Evolutionary conservation across 2,888 invertebrate species (phyloP).

Genomic region (Microctonus brassicae): DNA sequence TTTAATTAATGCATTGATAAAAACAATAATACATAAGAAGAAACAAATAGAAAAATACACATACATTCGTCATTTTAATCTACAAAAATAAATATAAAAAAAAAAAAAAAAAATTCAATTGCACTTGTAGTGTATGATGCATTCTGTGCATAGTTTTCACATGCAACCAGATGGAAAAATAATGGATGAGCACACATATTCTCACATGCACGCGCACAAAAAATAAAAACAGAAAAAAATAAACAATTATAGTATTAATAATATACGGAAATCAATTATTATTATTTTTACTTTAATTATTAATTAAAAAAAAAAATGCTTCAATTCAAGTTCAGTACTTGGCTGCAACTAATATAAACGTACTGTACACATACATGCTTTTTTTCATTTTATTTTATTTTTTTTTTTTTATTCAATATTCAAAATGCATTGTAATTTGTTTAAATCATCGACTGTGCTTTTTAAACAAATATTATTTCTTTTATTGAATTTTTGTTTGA

Average conservation of each 20-base stretch:
- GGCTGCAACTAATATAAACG: background rate
- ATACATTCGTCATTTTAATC: background rate
- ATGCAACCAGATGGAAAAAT: conserved; percentile 23
- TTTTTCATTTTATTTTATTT: conserved; percentile 26
- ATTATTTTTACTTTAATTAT: background rate
- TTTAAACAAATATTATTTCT: background rate
- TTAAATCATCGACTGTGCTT: background rate
- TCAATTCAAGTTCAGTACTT: background rate
- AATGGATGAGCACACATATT: conserved; percentile 32
- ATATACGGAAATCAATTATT: conserved; percentile 19
- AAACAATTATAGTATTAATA: conserved; percentile 47
- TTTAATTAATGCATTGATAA: conserved; percentile 27
- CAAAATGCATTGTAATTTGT: background rate
- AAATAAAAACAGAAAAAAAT: conserved; percentile 22
- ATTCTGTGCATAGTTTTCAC: conserved; percentile 18
- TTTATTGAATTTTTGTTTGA: conserved; percentile 18
- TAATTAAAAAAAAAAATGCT: background rate
- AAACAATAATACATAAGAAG: conserved; percentile 13
- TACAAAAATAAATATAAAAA: too few species aligned
- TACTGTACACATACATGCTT: background rate
- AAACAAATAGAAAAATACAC: conserved; percentile 21
- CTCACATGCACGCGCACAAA: conserved; percentile 38
- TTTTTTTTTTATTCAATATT: background rate
- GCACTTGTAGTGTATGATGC: conserved; percentile 17
- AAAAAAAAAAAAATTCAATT: too few species aligned